These are phyloP conservation scores for Euthynnus affinis DNA, from an alignment of 2,797 vertebrate species.

Conservation along the genomic window DNA sequence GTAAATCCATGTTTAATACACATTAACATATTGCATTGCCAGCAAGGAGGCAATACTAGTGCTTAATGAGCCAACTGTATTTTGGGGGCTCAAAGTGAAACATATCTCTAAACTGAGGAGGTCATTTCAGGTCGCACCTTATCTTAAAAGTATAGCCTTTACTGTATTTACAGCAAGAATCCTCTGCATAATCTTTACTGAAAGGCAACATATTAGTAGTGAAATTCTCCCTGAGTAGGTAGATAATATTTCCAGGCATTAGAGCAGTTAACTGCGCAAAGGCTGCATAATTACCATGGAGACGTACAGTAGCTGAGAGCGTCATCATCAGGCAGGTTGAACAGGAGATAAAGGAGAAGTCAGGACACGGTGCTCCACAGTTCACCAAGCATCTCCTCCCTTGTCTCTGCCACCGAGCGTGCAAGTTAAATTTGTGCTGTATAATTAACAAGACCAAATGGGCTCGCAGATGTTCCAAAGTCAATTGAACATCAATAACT, in stretches of 20 bases:
- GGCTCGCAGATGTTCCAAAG: slow-evolving; percentile 78
- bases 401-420: slow-evolving; percentile 40
- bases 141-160: slow-evolving; percentile 2
- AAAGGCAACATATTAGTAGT: slow-evolving; percentile 35
- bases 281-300: slow-evolving; percentile 57
- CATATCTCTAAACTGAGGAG: background rate
- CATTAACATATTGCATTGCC: slow-evolving; percentile 12
- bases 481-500: slow-evolving; percentile 82
- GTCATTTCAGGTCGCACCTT: slow-evolving; percentile 20
- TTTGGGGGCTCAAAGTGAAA: slow-evolving; percentile 10
- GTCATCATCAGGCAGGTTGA: slow-evolving; percentile 36
- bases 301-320: slow-evolving; percentile 42
- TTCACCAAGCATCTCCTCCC: slow-evolving; percentile 53
- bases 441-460: slow-evolving; percentile 77
- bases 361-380: slow-evolving; percentile 49
- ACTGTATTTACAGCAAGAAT: slow-evolving; percentile 27
- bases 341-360: slow-evolving; percentile 46
- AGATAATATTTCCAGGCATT: slow-evolving; percentile 49
- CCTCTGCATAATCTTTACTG: slow-evolving; percentile 27
- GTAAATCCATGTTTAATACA: slow-evolving; percentile 5
- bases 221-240: slow-evolving; percentile 34
- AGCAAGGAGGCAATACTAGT: slow-evolving; percentile 5
- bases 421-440: slow-evolving; percentile 68
- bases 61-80: slow-evolving; percentile 11
- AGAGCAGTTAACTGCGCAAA: slow-evolving; percentile 39